Base-by-base conservation (phyloP, 2,113 vertebrate genomes). In the Siniperca chuatsi region DNA sequence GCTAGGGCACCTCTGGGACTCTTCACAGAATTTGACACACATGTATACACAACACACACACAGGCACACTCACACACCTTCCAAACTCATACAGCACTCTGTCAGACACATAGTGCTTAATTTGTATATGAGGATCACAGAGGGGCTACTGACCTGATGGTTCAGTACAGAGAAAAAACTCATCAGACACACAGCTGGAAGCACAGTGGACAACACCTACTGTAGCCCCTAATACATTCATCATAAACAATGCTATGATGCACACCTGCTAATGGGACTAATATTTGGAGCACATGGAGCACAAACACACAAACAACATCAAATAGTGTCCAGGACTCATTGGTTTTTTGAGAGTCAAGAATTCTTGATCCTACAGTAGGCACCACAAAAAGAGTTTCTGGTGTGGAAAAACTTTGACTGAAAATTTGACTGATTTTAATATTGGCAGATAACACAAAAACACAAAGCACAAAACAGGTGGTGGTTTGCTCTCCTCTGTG, bases 1-100 rank as follows among this genome's bases (percentile, higher is more conserved):
- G 84, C 60, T 23, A 81, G 69, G 82, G 78, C 81, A 78, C 90
- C 87, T 87, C 61, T 79, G 92, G 89, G 93, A 93, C 74, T 86
- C 75, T 73, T 87, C 66, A 81, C 90, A 85, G 78, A 79, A 42
- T 57, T 12, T 79, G 44, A 75, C 50, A 84, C 77, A 83, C 61
- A 81, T 60, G 20, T 70, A 55, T 18, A 78, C 20, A 68, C 23
- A 70, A 72, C 77, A 78, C 29, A 57, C 75, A 82, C 54, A 50
- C 35, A 60, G 67, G 50, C 58, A 67, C 33, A 61, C 58, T 58
- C 70, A 68, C 72, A 55, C 50, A 44, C 72, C 35, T 75, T 69
- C 25, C 13, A 79, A 61, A 86, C 61, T 5, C 44, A 71, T 4
- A 48, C 23, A 13, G 35, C 58, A 81, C 25, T 67, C 54, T 78